Conservation (phyloP, 2,113 vertebrate genomes). For the Syngnathus floridae region DNA sequence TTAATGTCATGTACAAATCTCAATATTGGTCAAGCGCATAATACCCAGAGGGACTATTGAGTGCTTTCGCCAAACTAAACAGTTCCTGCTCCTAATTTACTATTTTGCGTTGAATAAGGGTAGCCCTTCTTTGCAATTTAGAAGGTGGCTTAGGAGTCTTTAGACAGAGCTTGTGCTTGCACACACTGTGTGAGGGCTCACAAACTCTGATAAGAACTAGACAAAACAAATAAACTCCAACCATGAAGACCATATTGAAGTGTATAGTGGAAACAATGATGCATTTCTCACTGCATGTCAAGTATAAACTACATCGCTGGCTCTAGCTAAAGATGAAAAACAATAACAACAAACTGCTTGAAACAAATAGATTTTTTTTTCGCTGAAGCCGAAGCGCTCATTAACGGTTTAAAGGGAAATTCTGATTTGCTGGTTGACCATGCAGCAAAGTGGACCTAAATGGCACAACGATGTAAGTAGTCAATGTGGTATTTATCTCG, state of each 20-base stretch:
- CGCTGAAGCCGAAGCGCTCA: conserved; percentile 23
- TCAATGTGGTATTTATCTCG: conserved; percentile 21
- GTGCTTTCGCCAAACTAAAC: background rate
- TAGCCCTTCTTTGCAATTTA: background rate
- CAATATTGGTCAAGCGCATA: too few species aligned
- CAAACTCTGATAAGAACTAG: too few species aligned
- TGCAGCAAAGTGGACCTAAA: conserved; percentile 17
- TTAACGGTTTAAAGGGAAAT: conserved; percentile 35
- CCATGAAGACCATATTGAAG: background rate
- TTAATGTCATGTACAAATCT: background rate
- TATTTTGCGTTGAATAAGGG: background rate
- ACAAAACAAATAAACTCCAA: background rate
- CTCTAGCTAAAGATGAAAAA: background rate
- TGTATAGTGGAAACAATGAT: background rate
- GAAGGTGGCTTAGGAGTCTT: background rate
- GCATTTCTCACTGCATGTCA: background rate
- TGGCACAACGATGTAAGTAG: conserved; percentile 32
- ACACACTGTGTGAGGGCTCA: too few species aligned
- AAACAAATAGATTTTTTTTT: background rate
- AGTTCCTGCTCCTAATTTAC: background rate
- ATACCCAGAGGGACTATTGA: background rate
- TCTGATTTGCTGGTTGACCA: conserved; percentile 31
- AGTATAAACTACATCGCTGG: background rate
- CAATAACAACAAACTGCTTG: background rate
- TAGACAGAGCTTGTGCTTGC: background rate